Percentiles rank a stretch among this genome's conserved stretches.
Evolutionary conservation across 2,797 vertebrate genomes (phyloP).

Genomic region (Lepus townsendii): DNA sequence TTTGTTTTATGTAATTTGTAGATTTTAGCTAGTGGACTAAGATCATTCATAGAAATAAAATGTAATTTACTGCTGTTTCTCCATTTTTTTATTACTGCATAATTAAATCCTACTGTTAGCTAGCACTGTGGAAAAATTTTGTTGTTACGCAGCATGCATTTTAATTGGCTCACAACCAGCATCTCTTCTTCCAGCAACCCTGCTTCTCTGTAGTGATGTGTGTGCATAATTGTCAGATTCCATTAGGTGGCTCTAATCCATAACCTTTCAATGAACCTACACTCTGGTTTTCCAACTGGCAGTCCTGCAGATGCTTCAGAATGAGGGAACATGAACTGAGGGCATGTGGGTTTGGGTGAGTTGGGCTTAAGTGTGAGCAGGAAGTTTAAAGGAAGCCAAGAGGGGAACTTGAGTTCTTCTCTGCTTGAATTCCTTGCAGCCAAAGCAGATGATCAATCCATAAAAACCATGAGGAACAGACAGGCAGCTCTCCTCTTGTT

Average conservation of each 20-base stretch:
- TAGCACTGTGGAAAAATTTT: slow-evolving; percentile 42
- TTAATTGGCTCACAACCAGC: slow-evolving; percentile 56
- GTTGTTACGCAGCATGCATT: slow-evolving; percentile 36
- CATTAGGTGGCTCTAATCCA: background rate
- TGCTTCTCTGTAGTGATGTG: background rate
- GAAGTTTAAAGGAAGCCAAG: background rate
- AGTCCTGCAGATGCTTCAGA: background rate
- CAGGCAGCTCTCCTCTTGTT: background rate
- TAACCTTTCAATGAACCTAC: background rate
- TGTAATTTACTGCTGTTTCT: slow-evolving; percentile 69
- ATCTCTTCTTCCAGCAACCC: background rate
- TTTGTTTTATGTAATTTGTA: slow-evolving; percentile 68
- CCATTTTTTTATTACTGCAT: slow-evolving; percentile 72
- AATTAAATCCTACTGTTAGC: slow-evolving; percentile 77
- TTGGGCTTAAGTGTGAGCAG: background rate
- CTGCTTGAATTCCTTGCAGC: background rate
- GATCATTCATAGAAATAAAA: slow-evolving; percentile 63
- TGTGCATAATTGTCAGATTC: background rate
- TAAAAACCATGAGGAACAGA: background rate
- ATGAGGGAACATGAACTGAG: background rate
- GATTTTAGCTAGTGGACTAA: slow-evolving; percentile 67
- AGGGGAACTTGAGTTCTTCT: background rate
- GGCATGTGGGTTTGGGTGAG: background rate
- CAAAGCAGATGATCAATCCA: background rate
- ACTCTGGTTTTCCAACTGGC: background rate